Conservation (phyloP, 2,797 vertebrate species). For the Kryptolebias ocellatus region DNA sequence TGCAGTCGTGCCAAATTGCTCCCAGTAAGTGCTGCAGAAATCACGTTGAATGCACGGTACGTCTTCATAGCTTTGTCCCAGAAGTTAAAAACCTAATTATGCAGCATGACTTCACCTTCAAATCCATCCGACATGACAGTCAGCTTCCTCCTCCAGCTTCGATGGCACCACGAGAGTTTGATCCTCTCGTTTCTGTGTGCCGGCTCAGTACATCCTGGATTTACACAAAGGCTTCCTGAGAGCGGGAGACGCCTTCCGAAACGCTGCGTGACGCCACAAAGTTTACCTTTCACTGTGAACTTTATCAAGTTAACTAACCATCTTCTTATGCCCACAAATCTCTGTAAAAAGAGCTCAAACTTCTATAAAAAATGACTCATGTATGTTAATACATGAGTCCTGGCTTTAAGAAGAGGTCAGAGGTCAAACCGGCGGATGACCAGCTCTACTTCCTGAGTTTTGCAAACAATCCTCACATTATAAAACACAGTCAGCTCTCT, state of each 20-base stretch:
- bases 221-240: conserved; percentile 49
- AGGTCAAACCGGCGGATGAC: not conserved
- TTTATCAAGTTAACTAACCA: not conserved
- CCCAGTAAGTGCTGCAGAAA: too few species aligned
- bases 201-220: conserved; percentile 61
- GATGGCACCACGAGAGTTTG: conserved; percentile 29
- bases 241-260: not conserved
- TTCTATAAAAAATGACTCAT: not conserved
- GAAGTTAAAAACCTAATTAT: too few species aligned
- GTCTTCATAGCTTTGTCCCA: too few species aligned
- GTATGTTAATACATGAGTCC: too few species aligned
- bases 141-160: conserved; percentile 31
- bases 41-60: too few species aligned
- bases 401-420: too few species aligned
- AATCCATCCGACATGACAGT: conserved; percentile 3
- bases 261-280: not conserved
- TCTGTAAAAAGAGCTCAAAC: too few species aligned
- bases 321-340: not conserved
- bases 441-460: not conserved
- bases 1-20: too few species aligned
- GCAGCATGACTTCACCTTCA: not conserved
- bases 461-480: not conserved
- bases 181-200: conserved; percentile 59
- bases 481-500: conserved; percentile 4
- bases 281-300: not conserved